A percentile compares a stretch with the other conserved stretches of the same genome.
Evolutionary conservation across 1,140 invertebrate species (phyloP).

Genomic region (Capitella teleta): DNA sequence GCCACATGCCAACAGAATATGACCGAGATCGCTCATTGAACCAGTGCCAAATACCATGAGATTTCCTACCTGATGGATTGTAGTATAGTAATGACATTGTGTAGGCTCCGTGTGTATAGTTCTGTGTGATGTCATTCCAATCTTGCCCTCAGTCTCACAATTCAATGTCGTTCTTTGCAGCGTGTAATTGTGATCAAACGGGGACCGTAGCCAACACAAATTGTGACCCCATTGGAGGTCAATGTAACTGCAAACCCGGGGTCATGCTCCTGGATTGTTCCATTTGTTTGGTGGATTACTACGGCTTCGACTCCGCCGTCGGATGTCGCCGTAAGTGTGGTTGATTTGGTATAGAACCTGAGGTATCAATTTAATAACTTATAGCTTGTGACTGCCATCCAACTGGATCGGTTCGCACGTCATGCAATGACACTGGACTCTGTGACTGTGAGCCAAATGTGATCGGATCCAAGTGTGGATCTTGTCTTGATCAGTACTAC

Average conservation of each 20-base stretch:
- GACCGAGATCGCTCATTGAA: too few species aligned
- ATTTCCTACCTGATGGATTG: too few species aligned
- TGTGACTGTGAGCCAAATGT: slow-evolving; percentile 17
- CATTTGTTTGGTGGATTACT: slow-evolving; percentile 57
- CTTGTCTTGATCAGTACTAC: slow-evolving; percentile 8
- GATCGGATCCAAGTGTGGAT: slow-evolving; percentile 15
- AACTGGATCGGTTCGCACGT: neutral
- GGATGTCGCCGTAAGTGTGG: slow-evolving; percentile 34
- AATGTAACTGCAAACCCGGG: slow-evolving; percentile 40
- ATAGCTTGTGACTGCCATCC: slow-evolving; percentile 44
- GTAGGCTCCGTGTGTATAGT: too few species aligned
- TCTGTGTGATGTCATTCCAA: too few species aligned
- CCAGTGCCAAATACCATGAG: too few species aligned
- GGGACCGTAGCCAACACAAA: slow-evolving; percentile 5
- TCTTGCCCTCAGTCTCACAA: too few species aligned
- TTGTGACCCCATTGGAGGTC: slow-evolving; percentile 64
- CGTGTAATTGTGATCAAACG: slow-evolving; percentile 3
- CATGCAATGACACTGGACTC: slow-evolving; percentile 44
- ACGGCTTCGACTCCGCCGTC: slow-evolving; percentile 64
- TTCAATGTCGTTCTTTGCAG: slow-evolving; percentile 4
- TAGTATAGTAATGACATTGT: too few species aligned
- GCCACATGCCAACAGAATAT: too few species aligned
- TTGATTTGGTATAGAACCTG: neutral
- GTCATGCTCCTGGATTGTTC: slow-evolving; percentile 37
- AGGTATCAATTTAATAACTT: slow-evolving; percentile 5